Evolutionary conservation across 2,888 invertebrate genomes (phyloP).

Genomic region (Agrotis puta): DNA sequence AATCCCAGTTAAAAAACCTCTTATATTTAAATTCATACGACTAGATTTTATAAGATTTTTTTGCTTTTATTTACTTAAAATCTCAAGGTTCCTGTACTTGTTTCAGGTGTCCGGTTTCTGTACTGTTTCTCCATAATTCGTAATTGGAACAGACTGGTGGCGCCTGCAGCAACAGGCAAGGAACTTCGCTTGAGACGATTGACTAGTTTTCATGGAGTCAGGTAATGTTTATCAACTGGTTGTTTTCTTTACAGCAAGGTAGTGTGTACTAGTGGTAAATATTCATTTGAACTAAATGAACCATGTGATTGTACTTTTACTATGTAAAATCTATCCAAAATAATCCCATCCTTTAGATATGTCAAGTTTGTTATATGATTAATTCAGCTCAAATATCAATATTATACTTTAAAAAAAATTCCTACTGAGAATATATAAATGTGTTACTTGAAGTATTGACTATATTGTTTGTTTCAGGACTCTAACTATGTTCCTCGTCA

Average conservation of each 20-base stretch:
- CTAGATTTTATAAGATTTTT: too few species aligned
- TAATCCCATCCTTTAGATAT: too few species aligned
- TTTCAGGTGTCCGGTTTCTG: slow-evolving; percentile 54
- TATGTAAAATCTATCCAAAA: too few species aligned
- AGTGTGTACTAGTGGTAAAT: background rate
- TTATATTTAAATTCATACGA: too few species aligned
- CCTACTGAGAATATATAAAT: too few species aligned
- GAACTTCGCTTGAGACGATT: slow-evolving; percentile 55
- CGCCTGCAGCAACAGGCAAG: slow-evolving; percentile 27
- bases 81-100: background rate
- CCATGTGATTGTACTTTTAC: background rate
- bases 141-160: slow-evolving; percentile 68
- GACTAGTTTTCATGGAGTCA: slow-evolving; percentile 66
- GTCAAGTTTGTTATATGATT: background rate
- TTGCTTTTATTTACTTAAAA: background rate
- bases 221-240: slow-evolving; percentile 53
- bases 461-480: slow-evolving; percentile 32
- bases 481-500: slow-evolving; percentile 26
- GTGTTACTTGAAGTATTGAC: too few species aligned
- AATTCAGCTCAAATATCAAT: too few species aligned
- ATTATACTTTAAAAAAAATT: too few species aligned
- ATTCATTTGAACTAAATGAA: too few species aligned
- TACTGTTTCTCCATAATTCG: slow-evolving; percentile 71
- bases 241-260: too few species aligned
- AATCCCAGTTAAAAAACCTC: too few species aligned